Evolutionary conservation across 2,888 invertebrate species (phyloP).

Genomic region (Trissonchulus latispiculum): DNA sequence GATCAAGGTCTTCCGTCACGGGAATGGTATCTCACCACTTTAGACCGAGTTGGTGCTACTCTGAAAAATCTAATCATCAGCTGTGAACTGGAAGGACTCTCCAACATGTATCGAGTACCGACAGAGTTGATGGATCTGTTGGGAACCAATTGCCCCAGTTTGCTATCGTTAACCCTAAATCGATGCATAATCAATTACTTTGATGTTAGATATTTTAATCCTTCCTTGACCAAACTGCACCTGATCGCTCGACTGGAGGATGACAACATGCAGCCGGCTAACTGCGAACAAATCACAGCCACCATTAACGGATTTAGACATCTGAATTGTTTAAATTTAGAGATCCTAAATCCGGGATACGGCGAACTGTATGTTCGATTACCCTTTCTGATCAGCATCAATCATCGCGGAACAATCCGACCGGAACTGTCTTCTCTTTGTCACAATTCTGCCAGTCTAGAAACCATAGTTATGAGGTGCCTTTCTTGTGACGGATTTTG

Average conservation of each 20-base stretch:
- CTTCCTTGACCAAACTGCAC: neutral
- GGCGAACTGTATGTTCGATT: neutral
- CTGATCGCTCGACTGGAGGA: neutral
- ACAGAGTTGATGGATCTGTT: neutral
- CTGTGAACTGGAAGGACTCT: neutral
- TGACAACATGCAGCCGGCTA: neutral
- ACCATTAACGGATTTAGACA: neutral
- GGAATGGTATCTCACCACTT: neutral
- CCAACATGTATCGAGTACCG: neutral
- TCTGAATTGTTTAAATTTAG: neutral
- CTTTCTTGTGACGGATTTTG: neutral
- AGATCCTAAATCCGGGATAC: neutral
- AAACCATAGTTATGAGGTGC: neutral
- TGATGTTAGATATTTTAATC: neutral
- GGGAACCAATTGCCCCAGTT: neutral
- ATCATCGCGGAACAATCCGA: neutral
- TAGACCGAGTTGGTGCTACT: neutral
- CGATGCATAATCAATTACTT: neutral
- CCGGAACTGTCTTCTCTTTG: neutral
- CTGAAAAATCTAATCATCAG: neutral
- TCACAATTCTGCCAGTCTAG: neutral
- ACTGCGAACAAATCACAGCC: neutral
- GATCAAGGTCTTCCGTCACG: neutral
- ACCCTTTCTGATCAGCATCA: neutral
- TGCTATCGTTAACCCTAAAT: neutral